Evolutionary conservation across 2,888 invertebrate genomes (phyloP).

Genomic region (Scaptomyza flava): DNA sequence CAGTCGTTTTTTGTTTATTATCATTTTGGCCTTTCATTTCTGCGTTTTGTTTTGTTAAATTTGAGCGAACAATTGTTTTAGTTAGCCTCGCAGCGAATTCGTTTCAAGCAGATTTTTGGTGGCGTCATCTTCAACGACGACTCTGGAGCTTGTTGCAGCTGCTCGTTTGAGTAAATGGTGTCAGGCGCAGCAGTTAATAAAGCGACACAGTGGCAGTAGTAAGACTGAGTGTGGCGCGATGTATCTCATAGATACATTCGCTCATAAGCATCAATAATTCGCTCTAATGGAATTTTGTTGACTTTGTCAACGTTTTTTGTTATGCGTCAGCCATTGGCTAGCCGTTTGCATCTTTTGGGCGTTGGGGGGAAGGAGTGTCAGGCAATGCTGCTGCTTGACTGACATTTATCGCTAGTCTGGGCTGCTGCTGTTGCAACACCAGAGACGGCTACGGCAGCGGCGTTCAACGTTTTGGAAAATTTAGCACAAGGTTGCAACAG

Average conservation of each 20-base stretch:
- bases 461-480: slow-evolving; percentile 80
- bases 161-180: slow-evolving; percentile 59
- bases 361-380: slow-evolving; percentile 49
- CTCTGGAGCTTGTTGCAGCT: slow-evolving; percentile 31
- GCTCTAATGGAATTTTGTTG: slow-evolving; percentile 74
- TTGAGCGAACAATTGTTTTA: slow-evolving; percentile 59
- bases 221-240: slow-evolving; percentile 32
- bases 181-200: slow-evolving; percentile 66
- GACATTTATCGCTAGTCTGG: slow-evolving; percentile 76
- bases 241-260: slow-evolving; percentile 75
- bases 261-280: slow-evolving; percentile 79
- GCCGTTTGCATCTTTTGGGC: slow-evolving; percentile 16
- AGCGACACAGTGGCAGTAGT: slow-evolving; percentile 38
- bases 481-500: slow-evolving; percentile 79
- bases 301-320: slow-evolving; percentile 60
- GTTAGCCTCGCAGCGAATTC: slow-evolving; percentile 58
- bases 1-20: slow-evolving; percentile 4
- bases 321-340: slow-evolving; percentile 55
- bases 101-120: slow-evolving; percentile 31
- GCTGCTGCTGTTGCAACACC: slow-evolving; percentile 40
- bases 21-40: slow-evolving; percentile 1
- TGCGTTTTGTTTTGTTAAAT: slow-evolving; percentile 11
- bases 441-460: slow-evolving; percentile 49
- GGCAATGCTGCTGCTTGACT: slow-evolving; percentile 63
- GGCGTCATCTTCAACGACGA: slow-evolving; percentile 55